Percentiles rank a stretch among this genome's conserved stretches.
phyloP scores from a whole-genome alignment of 2,888 invertebrate species.

The Pseudococcus longispinus region DNA sequence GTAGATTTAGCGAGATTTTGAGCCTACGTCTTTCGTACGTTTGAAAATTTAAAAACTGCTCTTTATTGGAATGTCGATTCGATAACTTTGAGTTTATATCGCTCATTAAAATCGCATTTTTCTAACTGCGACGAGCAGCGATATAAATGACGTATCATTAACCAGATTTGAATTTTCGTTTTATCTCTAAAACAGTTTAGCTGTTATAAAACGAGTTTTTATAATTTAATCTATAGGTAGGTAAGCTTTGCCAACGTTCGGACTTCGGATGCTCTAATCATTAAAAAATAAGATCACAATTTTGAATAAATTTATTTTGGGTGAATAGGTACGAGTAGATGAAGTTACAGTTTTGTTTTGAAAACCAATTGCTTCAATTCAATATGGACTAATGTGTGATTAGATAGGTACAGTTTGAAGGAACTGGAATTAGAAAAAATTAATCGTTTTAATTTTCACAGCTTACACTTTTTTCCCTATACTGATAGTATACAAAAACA shows the following conservation, averaged over 20 bases:
- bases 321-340: background rate
- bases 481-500: no score
- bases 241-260: background rate
- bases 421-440: no score
- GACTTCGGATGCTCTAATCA: background rate
- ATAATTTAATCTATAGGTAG: background rate
- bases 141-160: conserved; percentile 40
- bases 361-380: background rate
- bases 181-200: background rate
- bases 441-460: no score
- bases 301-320: background rate
- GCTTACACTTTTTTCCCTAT: no score
- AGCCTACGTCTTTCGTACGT: no score
- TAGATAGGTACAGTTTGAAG: no score
- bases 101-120: conserved; percentile 31
- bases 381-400: background rate
- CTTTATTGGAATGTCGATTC: background rate
- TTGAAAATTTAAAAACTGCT: background rate
- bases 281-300: background rate
- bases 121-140: background rate
- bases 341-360: background rate
- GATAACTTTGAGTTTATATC: background rate
- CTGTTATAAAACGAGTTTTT: conserved; percentile 11
- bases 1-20: no score
- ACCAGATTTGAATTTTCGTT: conserved; percentile 23